Conservation (phyloP, 2,113 vertebrate species). For the Elanoides forficatus region DNA sequence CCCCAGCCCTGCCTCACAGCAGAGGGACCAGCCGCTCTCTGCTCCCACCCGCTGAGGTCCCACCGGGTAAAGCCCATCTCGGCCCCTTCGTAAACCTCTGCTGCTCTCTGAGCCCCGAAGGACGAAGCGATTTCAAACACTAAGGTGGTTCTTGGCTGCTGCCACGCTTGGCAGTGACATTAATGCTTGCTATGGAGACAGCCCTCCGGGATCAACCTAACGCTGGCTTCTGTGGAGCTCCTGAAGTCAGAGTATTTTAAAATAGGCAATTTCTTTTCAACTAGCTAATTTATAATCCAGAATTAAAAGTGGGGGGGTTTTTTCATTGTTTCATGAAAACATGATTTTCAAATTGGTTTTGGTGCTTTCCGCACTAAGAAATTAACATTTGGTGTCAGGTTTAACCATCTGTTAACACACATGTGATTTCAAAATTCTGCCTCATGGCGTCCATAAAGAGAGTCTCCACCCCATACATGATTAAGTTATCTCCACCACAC, state of each 20-base stretch:
- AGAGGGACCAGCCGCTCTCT: rapidly evolving
- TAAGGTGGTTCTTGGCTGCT: not conserved
- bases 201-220: not conserved
- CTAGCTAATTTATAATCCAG: not conserved
- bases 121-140: not conserved
- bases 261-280: rapidly evolving
- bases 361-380: not conserved
- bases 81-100: rapidly evolving
- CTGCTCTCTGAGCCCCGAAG: not conserved
- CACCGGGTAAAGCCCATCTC: not conserved
- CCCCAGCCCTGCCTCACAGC: not conserved
- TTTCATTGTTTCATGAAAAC: not conserved
- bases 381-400: constrained; percentile 27
- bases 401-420: constrained; percentile 40
- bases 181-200: rapidly evolving
- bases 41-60: not conserved
- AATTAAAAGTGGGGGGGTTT: not conserved
- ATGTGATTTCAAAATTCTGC: not conserved
- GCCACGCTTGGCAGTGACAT: not conserved
- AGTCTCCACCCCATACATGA: not conserved
- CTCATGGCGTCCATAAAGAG: not conserved
- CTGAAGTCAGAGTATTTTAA: not conserved
- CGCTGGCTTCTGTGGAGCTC: rapidly evolving
- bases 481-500: not conserved
- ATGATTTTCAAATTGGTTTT: not conserved